Evolutionary conservation across 2,888 invertebrate species (phyloP).

Genomic region (Drosophila recens): DNA sequence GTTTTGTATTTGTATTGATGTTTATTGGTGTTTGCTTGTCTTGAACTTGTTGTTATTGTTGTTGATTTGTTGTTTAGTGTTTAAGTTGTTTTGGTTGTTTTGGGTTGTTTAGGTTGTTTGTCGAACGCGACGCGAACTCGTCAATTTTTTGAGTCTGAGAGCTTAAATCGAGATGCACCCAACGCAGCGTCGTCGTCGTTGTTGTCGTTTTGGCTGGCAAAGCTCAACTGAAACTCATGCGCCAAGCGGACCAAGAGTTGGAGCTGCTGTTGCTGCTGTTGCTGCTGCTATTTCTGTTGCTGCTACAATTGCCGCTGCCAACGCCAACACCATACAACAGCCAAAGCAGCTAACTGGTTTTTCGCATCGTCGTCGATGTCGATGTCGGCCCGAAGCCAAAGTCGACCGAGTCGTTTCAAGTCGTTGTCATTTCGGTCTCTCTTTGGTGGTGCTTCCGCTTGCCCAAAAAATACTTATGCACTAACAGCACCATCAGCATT

Average conservation of each 20-base stretch:
- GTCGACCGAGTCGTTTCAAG: conserved; percentile 59
- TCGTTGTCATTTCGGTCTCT: conserved; percentile 32
- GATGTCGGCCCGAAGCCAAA: conserved; percentile 64
- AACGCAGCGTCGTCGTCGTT: conserved; percentile 76
- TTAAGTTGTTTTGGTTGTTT: conserved; percentile 17
- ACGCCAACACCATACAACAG: conserved; percentile 24
- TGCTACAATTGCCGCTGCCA: conserved; percentile 18
- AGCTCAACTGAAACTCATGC: conserved; percentile 80
- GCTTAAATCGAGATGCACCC: conserved; percentile 61
- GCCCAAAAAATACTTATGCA: conserved; percentile 30
- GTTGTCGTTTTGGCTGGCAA: conserved; percentile 78
- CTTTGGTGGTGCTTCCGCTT: conserved; percentile 51
- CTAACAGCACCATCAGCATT: conserved; percentile 22
- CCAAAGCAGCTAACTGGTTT: conserved; percentile 65
- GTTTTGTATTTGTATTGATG: conserved; percentile 42
- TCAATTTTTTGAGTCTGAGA: conserved; percentile 31
- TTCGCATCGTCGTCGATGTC: conserved; percentile 9
- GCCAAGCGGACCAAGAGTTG: conserved; percentile 47
- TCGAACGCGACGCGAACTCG: conserved; percentile 67
- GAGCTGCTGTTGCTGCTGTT: conserved; percentile 21
- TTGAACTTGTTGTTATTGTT: conserved; percentile 30
- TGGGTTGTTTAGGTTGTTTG: conserved; percentile 19
- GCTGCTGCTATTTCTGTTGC: neutral
- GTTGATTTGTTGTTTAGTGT: conserved; percentile 14
- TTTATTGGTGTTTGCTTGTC: conserved; percentile 35